These are phyloP conservation scores for Leucosticte australis DNA, from an alignment of 2,113 vertebrate genomes.

Conservation along the genomic window DNA sequence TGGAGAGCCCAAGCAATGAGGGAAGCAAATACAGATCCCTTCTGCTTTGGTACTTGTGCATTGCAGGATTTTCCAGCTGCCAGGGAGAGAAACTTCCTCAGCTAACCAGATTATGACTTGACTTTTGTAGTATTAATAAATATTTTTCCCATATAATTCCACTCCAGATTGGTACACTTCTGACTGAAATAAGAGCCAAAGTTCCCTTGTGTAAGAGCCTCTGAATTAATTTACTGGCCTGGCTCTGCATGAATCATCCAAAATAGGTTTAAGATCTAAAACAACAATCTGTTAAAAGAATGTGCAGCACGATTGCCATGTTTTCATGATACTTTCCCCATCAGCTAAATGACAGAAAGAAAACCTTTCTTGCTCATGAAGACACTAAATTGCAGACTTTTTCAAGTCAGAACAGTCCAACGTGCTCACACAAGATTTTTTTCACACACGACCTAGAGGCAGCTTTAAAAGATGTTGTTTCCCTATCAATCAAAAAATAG, in stretches of 20 bases:
- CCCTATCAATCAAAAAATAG: not conserved
- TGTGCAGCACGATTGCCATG: not conserved
- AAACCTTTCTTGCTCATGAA: not conserved
- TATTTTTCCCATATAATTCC: not conserved
- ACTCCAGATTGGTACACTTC: not conserved
- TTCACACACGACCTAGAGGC: not conserved
- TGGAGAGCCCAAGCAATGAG: not conserved
- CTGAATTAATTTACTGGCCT: not conserved
- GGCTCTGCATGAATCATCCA: not conserved
- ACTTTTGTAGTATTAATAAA: not conserved
- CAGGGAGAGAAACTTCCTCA: not conserved
- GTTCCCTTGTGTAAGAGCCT: not conserved
- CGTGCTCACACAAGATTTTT: not conserved
- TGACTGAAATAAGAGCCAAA: not conserved
- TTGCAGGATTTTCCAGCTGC: not conserved
- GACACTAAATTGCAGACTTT: not conserved
- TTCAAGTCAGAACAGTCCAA: constrained; percentile 10
- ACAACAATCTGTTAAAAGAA: not conserved
- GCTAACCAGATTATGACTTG: not conserved
- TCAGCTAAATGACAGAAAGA: not conserved
- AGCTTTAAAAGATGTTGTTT: not conserved
- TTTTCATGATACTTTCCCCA: not conserved
- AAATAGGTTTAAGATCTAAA: not conserved
- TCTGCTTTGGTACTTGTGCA: not conserved
- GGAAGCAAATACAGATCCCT: not conserved